phyloP scores from a whole-genome alignment of 2,113 vertebrate species.

The Grantiella picta region DNA sequence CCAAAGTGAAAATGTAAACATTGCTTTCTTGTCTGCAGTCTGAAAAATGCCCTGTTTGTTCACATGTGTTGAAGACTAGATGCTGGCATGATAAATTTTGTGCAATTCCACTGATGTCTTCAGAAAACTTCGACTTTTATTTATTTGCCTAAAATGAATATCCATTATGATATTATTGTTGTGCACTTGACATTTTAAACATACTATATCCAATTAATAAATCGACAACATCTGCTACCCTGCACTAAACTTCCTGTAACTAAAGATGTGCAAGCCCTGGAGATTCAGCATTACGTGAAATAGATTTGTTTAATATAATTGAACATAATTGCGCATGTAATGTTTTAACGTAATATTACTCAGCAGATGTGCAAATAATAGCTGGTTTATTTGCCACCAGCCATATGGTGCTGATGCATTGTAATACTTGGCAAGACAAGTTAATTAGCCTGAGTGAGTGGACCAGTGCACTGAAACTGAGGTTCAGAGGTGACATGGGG shows the following conservation, averaged over 20 bases:
- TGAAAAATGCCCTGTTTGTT: not conserved
- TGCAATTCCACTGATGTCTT: not conserved
- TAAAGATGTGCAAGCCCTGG: constrained; percentile 70
- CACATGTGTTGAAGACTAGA: not conserved
- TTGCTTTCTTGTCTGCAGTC: not conserved
- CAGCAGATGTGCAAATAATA: constrained; percentile 79
- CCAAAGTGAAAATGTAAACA: not conserved
- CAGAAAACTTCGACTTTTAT: not conserved
- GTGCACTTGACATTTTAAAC: constrained; percentile 65
- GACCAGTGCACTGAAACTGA: not conserved
- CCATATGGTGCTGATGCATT: constrained; percentile 47
- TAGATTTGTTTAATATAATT: constrained; percentile 79
- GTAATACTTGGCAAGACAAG: not conserved
- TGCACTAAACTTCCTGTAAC: constrained; percentile 72
- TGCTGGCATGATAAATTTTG: not conserved
- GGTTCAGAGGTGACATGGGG: not conserved
- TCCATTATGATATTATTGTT: constrained; percentile 30
- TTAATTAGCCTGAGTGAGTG: not conserved
- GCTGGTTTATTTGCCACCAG: constrained; percentile 64
- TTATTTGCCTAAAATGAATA: constrained; percentile 33
- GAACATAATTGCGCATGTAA: constrained; percentile 78
- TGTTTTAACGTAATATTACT: constrained; percentile 73
- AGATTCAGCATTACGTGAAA: constrained; percentile 70
- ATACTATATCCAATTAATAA: constrained; percentile 67
- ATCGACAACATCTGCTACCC: constrained; percentile 69